These are phyloP conservation scores for Brachyhypopomus gauderio DNA, from an alignment of 2,113 vertebrate species.

Conservation along the genomic window DNA sequence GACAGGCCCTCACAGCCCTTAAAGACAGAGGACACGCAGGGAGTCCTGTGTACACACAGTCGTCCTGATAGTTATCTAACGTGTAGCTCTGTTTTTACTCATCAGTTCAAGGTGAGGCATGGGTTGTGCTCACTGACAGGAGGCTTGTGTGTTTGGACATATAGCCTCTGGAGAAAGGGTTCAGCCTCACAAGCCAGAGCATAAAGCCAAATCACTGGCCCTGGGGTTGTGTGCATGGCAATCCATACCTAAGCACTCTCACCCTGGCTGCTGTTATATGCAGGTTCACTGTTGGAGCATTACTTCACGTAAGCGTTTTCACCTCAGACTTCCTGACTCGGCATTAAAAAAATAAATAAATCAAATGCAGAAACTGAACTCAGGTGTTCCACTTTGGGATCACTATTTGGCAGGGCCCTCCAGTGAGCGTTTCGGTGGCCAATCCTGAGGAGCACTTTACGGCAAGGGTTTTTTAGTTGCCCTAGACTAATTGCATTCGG, in stretches of 20 bases:
- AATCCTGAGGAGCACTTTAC: constrained; percentile 11
- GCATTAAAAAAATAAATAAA: background rate
- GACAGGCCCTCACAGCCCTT: constrained; percentile 12
- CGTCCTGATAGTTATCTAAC: constrained; percentile 78
- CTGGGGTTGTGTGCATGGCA: constrained; percentile 6
- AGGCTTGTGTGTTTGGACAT: constrained; percentile 74
- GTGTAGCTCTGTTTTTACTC: constrained; percentile 60
- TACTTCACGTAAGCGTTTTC: background rate
- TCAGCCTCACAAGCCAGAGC: constrained; percentile 59
- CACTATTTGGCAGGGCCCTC: constrained; percentile 24
- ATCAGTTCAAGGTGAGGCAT: constrained; percentile 67
- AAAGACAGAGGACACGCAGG: constrained; percentile 14
- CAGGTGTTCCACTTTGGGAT: background rate
- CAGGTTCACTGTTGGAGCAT: background rate
- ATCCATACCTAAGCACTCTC: background rate
- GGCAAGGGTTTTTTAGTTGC: constrained; percentile 34
- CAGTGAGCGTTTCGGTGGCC: constrained; percentile 1
- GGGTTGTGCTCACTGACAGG: constrained; percentile 69
- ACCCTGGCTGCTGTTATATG: background rate
- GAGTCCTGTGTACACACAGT: background rate
- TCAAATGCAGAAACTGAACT: background rate
- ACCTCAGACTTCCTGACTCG: background rate
- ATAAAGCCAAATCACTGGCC: constrained; percentile 12
- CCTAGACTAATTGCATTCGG: constrained; percentile 37
- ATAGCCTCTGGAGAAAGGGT: constrained; percentile 67